phyloP scores from a whole-genome alignment of 1,140 invertebrate species.

The Halyomorpha halys region DNA sequence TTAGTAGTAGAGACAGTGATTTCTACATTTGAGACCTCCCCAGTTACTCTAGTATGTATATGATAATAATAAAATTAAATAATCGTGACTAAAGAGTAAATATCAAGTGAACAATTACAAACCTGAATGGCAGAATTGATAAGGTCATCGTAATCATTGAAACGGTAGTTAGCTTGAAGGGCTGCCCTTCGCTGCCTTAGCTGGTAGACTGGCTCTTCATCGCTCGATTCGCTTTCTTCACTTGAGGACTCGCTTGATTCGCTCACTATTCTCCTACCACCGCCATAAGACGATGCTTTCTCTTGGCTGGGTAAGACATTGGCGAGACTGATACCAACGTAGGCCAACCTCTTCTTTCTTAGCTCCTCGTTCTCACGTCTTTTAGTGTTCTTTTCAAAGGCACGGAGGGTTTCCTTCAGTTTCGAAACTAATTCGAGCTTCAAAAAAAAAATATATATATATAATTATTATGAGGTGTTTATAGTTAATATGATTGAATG shows the following conservation, averaged over 20 bases:
- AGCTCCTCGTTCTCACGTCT: conserved; percentile 53
- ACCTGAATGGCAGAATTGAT: conserved; percentile 84
- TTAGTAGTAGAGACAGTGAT: no score
- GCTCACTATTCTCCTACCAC: background rate
- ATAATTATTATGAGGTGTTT: no score
- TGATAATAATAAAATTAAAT: no score
- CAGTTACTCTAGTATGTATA: no score
- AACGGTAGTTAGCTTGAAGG: conserved; percentile 58
- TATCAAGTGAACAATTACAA: conserved; percentile 24
- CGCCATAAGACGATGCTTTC: background rate
- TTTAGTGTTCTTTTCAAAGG: conserved; percentile 41
- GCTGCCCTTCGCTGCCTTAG: conserved; percentile 61
- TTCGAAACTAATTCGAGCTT: conserved; percentile 52
- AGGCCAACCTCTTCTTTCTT: conserved; percentile 58
- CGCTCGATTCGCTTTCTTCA: conserved; percentile 27
- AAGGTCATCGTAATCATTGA: conserved; percentile 88
- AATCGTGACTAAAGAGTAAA: no score
- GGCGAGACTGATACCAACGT: conserved; percentile 64
- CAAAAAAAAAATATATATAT: conserved; percentile 29
- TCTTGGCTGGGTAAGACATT: conserved; percentile 47
- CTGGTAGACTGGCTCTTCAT: conserved; percentile 64
- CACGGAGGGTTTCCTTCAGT: conserved; percentile 46
- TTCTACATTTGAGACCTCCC: no score
- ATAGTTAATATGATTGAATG: no score
- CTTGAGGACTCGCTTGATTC: background rate